Base-by-base conservation (phyloP, 2,113 vertebrate species). In the Axis porcinus region DNA sequence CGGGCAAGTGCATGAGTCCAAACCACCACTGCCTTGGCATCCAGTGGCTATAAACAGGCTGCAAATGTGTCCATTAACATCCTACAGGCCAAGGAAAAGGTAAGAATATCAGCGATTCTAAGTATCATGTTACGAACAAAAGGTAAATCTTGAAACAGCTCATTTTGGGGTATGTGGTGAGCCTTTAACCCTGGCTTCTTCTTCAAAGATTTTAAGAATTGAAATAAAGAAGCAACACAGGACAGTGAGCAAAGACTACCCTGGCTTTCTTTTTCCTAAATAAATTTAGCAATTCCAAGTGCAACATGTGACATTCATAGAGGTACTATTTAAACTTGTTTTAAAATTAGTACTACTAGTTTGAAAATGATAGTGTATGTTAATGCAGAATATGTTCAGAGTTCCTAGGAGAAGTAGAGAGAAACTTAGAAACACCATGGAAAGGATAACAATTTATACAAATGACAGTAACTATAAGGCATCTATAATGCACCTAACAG, bases 291-390 rank as follows among this genome's bases (percentile, higher is more conserved):
- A 52, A 30, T 28, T 86, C 67, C 60, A 96, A 91, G 89, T 43
- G 45, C 47, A 91, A 86, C 11, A 6, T 1, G 1, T 67, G 94
- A 93, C 78, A 25, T 91, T 91, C 86, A 93, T 55, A 86, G 92
- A 89, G 92, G 85, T 55, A 57, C 89, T 86, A 91, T 96, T 94
- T 82, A 96, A 91, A 78, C 28, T 47, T 50, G 78, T 28, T 97
- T 94, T 96, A 86, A 97, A 97, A 91, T 93, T 76, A 95, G 92
- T 43, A 67, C 89, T 60, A 23, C 64, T 64, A 19, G 60, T 67
- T 95, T 88, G 83, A 36, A 91, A 43, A 78, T 17, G 27, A 78
- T 64, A 8, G 5, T 89, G 78, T 36, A 16, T 78, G 55, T 45
- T 55, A 30, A 4, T 25, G 54, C 14, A 19, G 58, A 62, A 70